phyloP scores from a whole-genome alignment of 2,888 invertebrate species.

The Ichneumoninae sp. region DNA sequence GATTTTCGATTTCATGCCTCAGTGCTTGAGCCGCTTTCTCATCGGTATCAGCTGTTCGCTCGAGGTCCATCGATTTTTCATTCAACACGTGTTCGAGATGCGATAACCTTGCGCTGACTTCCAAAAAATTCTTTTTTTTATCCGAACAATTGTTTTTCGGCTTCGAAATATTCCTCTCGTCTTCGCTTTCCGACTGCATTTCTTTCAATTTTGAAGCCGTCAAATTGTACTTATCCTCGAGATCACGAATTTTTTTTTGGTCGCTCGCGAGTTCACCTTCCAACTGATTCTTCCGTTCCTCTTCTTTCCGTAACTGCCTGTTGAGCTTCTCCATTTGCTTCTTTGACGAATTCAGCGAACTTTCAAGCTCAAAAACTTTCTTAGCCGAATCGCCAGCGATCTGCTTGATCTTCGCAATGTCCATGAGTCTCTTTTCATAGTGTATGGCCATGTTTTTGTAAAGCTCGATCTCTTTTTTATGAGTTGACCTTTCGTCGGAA shows the following conservation, averaged over 20 bases:
- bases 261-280: constrained; percentile 88
- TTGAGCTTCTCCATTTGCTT: constrained; percentile 91
- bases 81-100: constrained; percentile 89
- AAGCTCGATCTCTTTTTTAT: constrained; percentile 82
- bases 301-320: constrained; percentile 90
- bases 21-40: constrained; percentile 85
- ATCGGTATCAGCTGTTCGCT: constrained; percentile 86
- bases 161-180: constrained; percentile 85
- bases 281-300: constrained; percentile 89
- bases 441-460: constrained; percentile 84
- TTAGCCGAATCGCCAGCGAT: constrained; percentile 88
- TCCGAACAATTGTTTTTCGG: constrained; percentile 85
- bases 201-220: constrained; percentile 80
- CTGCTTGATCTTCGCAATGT: constrained; percentile 86
- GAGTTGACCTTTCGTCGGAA: constrained; percentile 79
- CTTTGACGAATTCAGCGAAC: constrained; percentile 90
- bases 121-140: constrained; percentile 87
- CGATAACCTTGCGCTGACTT: constrained; percentile 89
- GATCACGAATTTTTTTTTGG: constrained; percentile 84
- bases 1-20: constrained; percentile 92
- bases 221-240: constrained; percentile 86
- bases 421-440: constrained; percentile 85
- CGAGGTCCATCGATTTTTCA: constrained; percentile 89
- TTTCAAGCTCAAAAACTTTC: constrained; percentile 90
- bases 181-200: constrained; percentile 85